phyloP scores from a whole-genome alignment of 2,888 invertebrate species.

The Cecidostiba fungosa region DNA sequence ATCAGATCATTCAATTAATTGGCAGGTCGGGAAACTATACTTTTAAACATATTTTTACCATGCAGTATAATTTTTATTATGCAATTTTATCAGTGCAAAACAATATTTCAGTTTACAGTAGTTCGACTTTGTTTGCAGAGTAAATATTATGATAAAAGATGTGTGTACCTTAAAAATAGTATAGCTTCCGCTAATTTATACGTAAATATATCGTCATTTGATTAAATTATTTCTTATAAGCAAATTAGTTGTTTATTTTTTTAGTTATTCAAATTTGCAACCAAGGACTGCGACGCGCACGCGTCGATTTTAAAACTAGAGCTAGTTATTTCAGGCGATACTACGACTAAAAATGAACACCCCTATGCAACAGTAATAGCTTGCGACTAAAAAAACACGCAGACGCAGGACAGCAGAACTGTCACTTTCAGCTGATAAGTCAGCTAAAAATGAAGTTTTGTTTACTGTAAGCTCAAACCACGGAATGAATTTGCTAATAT shows the following conservation, averaged over 20 bases:
- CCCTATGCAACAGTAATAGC: background rate
- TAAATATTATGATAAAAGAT: too few species aligned
- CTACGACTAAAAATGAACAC: background rate
- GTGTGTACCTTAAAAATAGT: too few species aligned
- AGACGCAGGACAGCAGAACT: background rate
- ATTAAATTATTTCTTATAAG: too few species aligned
- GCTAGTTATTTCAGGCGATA: background rate
- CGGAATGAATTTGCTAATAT: background rate
- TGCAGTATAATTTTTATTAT: too few species aligned
- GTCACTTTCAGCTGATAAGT: background rate
- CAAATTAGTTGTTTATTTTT: background rate
- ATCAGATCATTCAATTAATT: too few species aligned
- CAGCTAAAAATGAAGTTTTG: slow-evolving; percentile 1
- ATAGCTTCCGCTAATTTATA: too few species aligned
- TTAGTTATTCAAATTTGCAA: background rate
- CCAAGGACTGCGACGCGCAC: background rate
- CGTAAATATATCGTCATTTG: too few species aligned
- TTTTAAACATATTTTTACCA: too few species aligned
- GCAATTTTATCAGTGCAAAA: too few species aligned
- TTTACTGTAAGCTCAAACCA: background rate
- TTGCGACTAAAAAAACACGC: background rate
- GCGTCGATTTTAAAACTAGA: background rate
- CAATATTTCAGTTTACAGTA: too few species aligned
- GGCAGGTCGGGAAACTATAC: too few species aligned
- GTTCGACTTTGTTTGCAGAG: too few species aligned